Percentiles rank a stretch among this genome's conserved stretches.
phyloP scores from a whole-genome alignment of 2,113 vertebrate genomes.

The Leptobrachium ailaonicum region DNA sequence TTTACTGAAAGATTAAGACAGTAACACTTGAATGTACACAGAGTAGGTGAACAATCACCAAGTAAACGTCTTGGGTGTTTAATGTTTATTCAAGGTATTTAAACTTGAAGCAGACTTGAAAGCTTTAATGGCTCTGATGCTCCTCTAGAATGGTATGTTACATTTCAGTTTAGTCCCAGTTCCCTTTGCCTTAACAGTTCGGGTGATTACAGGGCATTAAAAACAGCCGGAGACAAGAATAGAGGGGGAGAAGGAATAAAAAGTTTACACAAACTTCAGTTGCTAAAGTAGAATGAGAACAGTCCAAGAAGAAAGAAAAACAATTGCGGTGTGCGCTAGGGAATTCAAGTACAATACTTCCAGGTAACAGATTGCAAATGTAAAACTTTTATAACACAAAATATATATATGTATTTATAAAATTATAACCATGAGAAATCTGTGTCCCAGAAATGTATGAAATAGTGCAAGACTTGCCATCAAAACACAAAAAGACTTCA shows the following conservation, averaged over 20 bases:
- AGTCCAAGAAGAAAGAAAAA: slow-evolving; percentile 7
- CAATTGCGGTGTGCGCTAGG: slow-evolving; percentile 55
- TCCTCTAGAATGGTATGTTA: slow-evolving; percentile 58
- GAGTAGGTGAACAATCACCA: slow-evolving; percentile 71
- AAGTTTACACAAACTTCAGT: slow-evolving; percentile 57
- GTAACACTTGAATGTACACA: slow-evolving; percentile 67
- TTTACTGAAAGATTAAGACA: slow-evolving; percentile 56
- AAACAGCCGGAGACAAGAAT: background rate
- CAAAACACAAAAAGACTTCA: slow-evolving; percentile 80
- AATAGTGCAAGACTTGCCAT: slow-evolving; percentile 86
- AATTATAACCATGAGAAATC: slow-evolving; percentile 62
- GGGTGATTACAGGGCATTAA: slow-evolving; percentile 52
- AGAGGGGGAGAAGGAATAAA: slow-evolving; percentile 23
- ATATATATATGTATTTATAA: slow-evolving; percentile 43
- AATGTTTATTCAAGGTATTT: slow-evolving; percentile 60
- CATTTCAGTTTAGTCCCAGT: slow-evolving; percentile 55
- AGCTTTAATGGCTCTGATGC: slow-evolving; percentile 75
- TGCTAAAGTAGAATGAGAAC: slow-evolving; percentile 53
- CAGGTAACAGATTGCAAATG: slow-evolving; percentile 63
- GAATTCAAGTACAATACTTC: slow-evolving; percentile 73
- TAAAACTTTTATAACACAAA: slow-evolving; percentile 61
- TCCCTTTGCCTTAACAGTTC: slow-evolving; percentile 53
- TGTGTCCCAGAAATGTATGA: slow-evolving; percentile 74
- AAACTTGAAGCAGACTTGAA: slow-evolving; percentile 66
- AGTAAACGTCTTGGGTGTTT: slow-evolving; percentile 68